A percentile compares a stretch with the other conserved stretches of the same genome.
phyloP scores from a whole-genome alignment of 2,113 vertebrate species.

The Lampris incognitus region DNA sequence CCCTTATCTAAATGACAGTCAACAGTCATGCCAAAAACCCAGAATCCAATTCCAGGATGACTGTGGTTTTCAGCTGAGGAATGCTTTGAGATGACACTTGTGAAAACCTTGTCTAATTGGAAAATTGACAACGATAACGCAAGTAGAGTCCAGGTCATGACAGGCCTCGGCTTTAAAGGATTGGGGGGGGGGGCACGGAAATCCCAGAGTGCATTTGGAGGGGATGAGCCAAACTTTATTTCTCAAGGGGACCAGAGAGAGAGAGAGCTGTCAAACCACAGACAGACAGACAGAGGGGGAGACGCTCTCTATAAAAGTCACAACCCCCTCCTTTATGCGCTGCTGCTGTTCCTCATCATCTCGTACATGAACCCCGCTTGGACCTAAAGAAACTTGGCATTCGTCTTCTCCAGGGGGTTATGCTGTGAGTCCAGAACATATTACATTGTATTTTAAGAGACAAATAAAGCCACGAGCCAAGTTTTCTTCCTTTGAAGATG shows the following conservation, averaged over 20 bases:
- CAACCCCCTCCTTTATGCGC: conserved; percentile 33
- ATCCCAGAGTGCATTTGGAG: conserved; percentile 32
- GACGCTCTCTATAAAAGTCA: conserved; percentile 29
- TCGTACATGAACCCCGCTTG: conserved; percentile 15
- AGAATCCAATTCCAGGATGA: conserved; percentile 45
- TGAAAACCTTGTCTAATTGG: conserved; percentile 65
- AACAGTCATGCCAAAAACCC: conserved; percentile 37
- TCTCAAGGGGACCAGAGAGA: conserved; percentile 18
- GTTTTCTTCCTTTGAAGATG: background rate
- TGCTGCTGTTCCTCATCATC: conserved; percentile 7
- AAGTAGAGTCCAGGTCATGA: conserved; percentile 55
- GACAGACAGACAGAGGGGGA: conserved; percentile 19
- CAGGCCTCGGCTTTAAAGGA: conserved; percentile 47
- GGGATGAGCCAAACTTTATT: conserved; percentile 41
- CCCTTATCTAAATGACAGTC: conserved; percentile 14
- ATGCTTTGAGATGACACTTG: conserved; percentile 53
- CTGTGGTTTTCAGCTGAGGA: conserved; percentile 62
- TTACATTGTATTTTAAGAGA: background rate
- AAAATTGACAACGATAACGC: conserved; percentile 68
- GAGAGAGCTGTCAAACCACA: conserved; percentile 43
- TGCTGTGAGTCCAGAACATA: conserved; percentile 4
- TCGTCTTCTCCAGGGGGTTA: background rate
- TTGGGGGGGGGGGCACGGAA: conserved; percentile 19
- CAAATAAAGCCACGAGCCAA: background rate
- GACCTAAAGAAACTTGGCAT: conserved; percentile 23